Percentiles rank a stretch among this genome's conserved stretches.
phyloP scores from a whole-genome alignment of 2,113 vertebrate genomes.

The Hippocampus guttulatus region DNA sequence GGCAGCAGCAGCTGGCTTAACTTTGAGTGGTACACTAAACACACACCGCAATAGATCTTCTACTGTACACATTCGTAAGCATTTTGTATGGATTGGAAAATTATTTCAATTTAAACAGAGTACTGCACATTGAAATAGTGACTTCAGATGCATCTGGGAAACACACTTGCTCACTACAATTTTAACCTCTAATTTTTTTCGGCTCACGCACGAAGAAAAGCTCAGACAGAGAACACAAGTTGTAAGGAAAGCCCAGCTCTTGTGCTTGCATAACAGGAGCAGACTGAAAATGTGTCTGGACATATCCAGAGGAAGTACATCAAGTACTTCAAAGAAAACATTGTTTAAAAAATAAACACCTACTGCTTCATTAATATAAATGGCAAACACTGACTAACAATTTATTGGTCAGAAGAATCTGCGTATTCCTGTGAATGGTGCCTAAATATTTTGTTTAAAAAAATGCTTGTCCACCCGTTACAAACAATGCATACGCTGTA shows the following conservation, averaged over 20 bases:
- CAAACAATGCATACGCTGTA: background rate
- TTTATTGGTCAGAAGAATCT: too few relatives aligned
- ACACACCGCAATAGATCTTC: constrained; percentile 6
- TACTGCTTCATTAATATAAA: background rate
- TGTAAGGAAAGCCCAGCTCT: constrained; percentile 25
- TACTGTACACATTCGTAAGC: background rate
- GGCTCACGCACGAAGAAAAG: constrained; percentile 3
- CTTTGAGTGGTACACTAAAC: constrained; percentile 38
- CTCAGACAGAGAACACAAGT: constrained; percentile 30
- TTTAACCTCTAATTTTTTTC: background rate
- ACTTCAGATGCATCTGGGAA: background rate
- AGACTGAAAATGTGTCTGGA: constrained; percentile 59
- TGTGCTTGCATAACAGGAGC: constrained; percentile 52
- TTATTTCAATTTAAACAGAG: background rate
- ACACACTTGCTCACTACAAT: background rate
- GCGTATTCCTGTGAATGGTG: background rate
- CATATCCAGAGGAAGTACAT: constrained; percentile 38
- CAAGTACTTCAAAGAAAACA: background rate
- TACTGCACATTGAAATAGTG: background rate
- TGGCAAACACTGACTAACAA: background rate
- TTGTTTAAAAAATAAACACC: background rate
- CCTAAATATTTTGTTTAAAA: background rate
- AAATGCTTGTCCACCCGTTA: background rate
- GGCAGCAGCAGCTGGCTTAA: constrained; percentile 59
- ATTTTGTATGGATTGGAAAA: background rate